Conservation (phyloP, 2,113 vertebrate species). For the Mus spicilegus region DNA sequence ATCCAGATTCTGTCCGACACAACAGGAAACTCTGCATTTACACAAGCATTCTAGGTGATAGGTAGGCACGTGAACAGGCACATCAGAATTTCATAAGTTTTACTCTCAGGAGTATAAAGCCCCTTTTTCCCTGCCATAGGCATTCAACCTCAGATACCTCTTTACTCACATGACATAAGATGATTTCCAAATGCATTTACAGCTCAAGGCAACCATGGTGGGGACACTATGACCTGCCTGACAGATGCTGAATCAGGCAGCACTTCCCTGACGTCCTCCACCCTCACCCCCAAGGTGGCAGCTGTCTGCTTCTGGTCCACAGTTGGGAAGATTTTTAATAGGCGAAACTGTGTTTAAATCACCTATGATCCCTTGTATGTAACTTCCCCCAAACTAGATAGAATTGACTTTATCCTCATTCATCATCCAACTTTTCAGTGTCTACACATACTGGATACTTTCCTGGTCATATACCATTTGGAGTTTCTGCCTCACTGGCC, state of each 20-base stretch:
- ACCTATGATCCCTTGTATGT: background rate
- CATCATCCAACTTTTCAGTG: background rate
- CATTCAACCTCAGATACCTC: background rate
- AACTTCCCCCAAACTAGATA: background rate
- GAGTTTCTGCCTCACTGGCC: background rate
- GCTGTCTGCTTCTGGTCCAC: background rate
- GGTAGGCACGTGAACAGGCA: accelerated
- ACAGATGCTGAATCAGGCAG: background rate
- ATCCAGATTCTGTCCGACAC: background rate
- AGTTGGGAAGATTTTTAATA: background rate
- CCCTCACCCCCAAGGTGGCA: no score
- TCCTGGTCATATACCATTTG: background rate
- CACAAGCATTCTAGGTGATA: background rate
- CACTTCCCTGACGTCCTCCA: background rate
- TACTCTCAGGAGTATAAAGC: background rate
- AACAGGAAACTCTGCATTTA: background rate
- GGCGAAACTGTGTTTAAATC: background rate
- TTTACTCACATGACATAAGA: background rate
- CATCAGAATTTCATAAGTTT: background rate
- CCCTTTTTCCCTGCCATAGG: background rate
- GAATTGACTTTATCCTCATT: background rate
- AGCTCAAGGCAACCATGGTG: background rate
- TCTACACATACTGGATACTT: background rate
- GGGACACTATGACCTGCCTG: background rate
- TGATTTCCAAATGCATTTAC: background rate